Evolutionary conservation across 1,140 invertebrate genomes (phyloP).

Genomic region (Acromyrmex charruanus): DNA sequence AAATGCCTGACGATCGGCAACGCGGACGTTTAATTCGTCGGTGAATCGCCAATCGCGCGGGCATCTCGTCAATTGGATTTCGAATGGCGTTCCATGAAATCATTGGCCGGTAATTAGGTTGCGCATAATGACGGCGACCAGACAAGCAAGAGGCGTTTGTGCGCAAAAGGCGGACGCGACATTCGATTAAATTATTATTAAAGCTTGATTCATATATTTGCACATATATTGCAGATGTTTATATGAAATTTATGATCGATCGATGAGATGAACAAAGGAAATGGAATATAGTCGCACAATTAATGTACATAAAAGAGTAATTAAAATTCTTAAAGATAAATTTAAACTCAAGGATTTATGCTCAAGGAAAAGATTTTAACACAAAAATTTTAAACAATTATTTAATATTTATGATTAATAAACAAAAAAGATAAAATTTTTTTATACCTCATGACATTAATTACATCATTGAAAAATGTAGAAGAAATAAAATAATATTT

Average conservation of each 20-base stretch:
- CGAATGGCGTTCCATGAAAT: conserved; percentile 73
- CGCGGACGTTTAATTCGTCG: conserved; percentile 79
- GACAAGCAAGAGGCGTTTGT: conserved; percentile 69
- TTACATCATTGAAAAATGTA: not conserved
- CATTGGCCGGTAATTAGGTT: conserved; percentile 76
- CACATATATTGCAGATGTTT: conserved; percentile 3
- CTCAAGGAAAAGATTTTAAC: not conserved
- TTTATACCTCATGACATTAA: not conserved
- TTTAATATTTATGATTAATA: not conserved
- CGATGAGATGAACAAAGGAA: not conserved
- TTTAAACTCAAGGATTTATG: not conserved
- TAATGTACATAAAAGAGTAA: not conserved
- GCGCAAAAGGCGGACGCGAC: conserved; percentile 32
- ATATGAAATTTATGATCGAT: conserved; percentile 19
- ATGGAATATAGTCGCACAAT: not conserved
- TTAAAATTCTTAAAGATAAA: conserved; percentile 9
- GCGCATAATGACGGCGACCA: conserved; percentile 71
- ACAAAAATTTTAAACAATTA: not conserved
- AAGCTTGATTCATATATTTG: conserved; percentile 51
- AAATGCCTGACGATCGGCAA: conserved; percentile 74
- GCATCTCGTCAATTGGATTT: conserved; percentile 74
- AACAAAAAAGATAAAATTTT: not conserved
- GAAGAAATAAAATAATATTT: not conserved
- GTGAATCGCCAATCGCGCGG: conserved; percentile 73
- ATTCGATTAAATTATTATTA: conserved; percentile 74